These are phyloP conservation scores for Sinocyclocheilus maitianheensis DNA, from an alignment of 2,113 vertebrate species.

Conservation along the genomic window DNA sequence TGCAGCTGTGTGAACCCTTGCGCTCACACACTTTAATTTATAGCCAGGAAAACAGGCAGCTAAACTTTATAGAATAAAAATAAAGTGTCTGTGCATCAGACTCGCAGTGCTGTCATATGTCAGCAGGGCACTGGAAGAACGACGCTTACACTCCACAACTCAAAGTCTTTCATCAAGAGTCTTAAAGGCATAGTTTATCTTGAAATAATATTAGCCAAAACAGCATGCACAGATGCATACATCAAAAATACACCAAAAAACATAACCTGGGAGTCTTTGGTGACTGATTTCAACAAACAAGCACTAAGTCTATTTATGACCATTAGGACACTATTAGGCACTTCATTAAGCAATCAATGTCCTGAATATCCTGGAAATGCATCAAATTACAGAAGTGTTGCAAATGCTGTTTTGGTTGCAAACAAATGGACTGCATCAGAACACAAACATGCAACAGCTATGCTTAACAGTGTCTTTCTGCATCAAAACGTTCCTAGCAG, in stretches of 20 bases:
- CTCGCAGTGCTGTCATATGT: too few species aligned
- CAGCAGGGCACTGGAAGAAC: not conserved
- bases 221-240: not conserved
- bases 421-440: not conserved
- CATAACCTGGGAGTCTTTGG: too few species aligned
- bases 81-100: not conserved
- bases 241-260: not conserved
- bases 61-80: conserved; percentile 51
- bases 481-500: not conserved
- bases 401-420: not conserved
- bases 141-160: not conserved
- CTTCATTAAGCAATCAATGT: not conserved
- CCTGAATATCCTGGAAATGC: not conserved
- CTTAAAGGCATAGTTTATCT: not conserved
- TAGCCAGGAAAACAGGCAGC: conserved; percentile 39
- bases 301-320: not conserved
- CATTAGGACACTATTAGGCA: not conserved
- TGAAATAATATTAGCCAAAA: not conserved
- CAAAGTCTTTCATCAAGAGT: not conserved
- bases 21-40: conserved; percentile 45
- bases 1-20: not conserved
- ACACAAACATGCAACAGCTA: not conserved
- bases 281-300: not conserved
- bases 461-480: not conserved
- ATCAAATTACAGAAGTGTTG: not conserved